phyloP scores from a whole-genome alignment of 1,140 invertebrate species.

The Doryteuthis pealeii region DNA sequence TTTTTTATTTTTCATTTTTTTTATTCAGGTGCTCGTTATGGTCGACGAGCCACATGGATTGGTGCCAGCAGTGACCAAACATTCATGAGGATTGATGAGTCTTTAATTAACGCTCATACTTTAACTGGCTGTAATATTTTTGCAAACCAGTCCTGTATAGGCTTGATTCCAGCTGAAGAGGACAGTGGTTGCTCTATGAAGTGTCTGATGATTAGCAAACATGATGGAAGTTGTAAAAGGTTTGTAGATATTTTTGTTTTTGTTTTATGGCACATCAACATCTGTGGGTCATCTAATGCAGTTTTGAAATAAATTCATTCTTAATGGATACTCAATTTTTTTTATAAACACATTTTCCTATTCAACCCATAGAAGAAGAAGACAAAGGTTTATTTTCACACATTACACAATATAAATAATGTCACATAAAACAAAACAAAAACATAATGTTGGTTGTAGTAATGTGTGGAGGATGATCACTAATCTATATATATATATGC shows the following conservation, averaged over 20 bases:
- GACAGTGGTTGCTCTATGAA: constrained; percentile 68
- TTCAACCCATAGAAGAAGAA: no score
- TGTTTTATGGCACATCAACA: no score
- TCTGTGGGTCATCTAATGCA: no score
- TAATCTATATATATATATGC: background rate
- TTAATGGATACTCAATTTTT: no score
- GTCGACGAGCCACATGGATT: constrained; percentile 86
- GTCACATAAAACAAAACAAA: no score
- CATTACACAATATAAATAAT: no score
- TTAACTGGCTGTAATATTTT: constrained; percentile 83
- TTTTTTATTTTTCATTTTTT: background rate
- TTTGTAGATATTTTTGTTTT: constrained; percentile 17
- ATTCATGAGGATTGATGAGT: constrained; percentile 90
- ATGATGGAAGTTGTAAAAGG: constrained; percentile 76
- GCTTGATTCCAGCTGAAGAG: constrained; percentile 56
- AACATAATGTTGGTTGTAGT: no score
- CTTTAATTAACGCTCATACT: constrained; percentile 84
- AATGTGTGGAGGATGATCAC: no score
- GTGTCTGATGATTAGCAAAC: constrained; percentile 80
- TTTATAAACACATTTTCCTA: no score
- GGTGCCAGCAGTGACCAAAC: constrained; percentile 93
- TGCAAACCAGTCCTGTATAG: constrained; percentile 81
- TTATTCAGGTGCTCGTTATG: constrained; percentile 63
- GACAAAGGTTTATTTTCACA: no score
- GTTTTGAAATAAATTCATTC: no score